Conservation (phyloP, 2,797 vertebrate genomes). For the Vultur gryphus region DNA sequence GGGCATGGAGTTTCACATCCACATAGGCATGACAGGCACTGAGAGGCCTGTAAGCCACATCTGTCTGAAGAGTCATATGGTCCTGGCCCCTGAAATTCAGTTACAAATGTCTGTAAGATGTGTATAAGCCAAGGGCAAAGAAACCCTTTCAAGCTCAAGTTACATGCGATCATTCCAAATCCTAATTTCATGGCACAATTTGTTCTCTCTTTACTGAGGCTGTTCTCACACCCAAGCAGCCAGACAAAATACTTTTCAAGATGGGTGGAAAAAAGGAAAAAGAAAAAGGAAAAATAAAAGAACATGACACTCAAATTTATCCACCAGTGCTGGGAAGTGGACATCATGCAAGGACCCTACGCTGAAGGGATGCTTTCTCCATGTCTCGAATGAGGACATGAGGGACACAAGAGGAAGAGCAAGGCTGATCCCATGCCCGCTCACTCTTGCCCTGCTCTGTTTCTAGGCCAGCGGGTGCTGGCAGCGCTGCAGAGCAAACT, state of each 20-base stretch:
- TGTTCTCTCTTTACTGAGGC: neutral
- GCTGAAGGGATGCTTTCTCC: neutral
- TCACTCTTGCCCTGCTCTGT: neutral
- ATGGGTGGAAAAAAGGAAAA: neutral
- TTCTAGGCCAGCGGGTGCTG: neutral
- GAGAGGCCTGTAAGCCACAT: neutral
- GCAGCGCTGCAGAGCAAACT: neutral
- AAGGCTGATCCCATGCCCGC: neutral
- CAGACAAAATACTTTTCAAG: neutral
- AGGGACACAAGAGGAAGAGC: neutral
- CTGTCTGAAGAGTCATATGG: neutral
- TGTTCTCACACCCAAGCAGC: neutral
- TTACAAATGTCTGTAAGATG: neutral
- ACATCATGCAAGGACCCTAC: fast-evolving
- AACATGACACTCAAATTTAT: neutral
- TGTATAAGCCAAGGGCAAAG: neutral
- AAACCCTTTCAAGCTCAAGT: neutral
- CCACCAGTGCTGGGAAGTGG: neutral
- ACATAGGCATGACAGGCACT: neutral
- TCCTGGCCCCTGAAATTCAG: neutral
- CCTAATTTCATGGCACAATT: neutral
- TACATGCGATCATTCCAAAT: neutral
- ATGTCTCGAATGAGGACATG: fast-evolving
- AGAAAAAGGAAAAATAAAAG: neutral
- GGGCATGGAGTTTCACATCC: neutral